phyloP scores from a whole-genome alignment of 2,113 vertebrate species.

The Cacatua alba region DNA sequence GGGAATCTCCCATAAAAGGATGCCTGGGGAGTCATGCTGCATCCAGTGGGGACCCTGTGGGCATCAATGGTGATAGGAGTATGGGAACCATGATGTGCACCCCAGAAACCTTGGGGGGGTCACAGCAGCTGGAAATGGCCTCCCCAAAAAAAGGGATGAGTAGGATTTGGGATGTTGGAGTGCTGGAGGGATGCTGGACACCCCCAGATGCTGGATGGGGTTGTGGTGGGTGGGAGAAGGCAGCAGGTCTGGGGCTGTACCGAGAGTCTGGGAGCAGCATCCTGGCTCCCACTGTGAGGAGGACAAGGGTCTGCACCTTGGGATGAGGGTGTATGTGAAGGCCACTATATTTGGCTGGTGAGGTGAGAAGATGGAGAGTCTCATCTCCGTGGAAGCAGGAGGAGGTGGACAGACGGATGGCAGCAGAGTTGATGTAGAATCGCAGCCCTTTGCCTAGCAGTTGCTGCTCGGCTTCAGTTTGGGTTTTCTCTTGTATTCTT shows the following conservation, averaged over 20 bases:
- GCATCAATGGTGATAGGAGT: neutral
- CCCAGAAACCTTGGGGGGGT: neutral
- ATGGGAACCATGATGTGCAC: neutral
- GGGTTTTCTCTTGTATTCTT: neutral
- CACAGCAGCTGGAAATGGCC: neutral
- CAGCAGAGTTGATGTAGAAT: neutral
- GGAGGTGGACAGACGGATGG: neutral
- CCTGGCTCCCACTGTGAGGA: neutral
- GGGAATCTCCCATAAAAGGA: fast-evolving
- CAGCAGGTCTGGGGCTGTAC: neutral
- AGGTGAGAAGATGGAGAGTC: neutral
- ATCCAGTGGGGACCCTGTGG: neutral
- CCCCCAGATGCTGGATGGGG: neutral
- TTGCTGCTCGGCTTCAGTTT: neutral
- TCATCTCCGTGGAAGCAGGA: constrained; percentile 20
- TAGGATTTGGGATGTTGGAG: neutral
- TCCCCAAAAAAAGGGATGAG: neutral
- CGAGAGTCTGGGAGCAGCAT: neutral
- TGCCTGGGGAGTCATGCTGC: neutral
- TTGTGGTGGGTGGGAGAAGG: too few relatives aligned
- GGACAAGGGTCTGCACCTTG: neutral
- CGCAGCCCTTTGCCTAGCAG: neutral
- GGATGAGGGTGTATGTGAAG: neutral
- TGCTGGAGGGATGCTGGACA: too few relatives aligned
- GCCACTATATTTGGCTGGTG: neutral